phyloP scores from a whole-genome alignment of 2,797 vertebrate genomes.

The Eulemur coronatus region DNA sequence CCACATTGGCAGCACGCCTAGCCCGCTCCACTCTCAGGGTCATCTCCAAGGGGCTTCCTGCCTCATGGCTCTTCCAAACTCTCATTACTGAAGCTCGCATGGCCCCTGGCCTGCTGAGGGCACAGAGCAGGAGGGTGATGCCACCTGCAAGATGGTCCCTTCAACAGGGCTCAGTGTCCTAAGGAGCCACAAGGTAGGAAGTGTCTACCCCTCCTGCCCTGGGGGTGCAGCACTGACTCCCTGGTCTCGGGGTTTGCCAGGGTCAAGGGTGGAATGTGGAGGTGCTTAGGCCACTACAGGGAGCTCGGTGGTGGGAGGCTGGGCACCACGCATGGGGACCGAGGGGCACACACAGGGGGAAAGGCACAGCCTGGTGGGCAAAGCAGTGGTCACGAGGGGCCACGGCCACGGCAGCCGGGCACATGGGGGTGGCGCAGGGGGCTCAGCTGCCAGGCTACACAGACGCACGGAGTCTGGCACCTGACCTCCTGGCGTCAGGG shows the following conservation, averaged over 20 bases:
- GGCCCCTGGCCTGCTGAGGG: neutral
- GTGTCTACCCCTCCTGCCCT: neutral
- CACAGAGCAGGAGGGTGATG: neutral
- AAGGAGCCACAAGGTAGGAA: neutral
- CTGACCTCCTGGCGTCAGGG: neutral
- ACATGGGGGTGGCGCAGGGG: fast-evolving
- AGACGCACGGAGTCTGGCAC: neutral
- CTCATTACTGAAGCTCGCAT: neutral
- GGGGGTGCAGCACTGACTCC: neutral
- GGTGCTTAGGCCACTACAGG: neutral
- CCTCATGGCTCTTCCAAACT: neutral
- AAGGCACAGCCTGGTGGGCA: neutral
- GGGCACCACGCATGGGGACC: neutral
- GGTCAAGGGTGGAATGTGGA: neutral
- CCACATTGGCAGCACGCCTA: fast-evolving
- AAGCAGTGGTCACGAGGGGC: neutral
- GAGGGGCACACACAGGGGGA: neutral
- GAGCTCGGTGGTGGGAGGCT: neutral
- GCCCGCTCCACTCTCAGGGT: neutral
- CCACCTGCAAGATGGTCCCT: neutral
- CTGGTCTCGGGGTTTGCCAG: neutral
- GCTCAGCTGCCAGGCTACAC: neutral
- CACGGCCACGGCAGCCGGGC: neutral
- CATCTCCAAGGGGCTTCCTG: neutral
- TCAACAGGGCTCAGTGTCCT: neutral